Percentiles rank a stretch among this genome's conserved stretches.
These are phyloP conservation scores for Wiebesia pumilae DNA, from an alignment of 1,140 invertebrate genomes.

Conservation along the genomic window DNA sequence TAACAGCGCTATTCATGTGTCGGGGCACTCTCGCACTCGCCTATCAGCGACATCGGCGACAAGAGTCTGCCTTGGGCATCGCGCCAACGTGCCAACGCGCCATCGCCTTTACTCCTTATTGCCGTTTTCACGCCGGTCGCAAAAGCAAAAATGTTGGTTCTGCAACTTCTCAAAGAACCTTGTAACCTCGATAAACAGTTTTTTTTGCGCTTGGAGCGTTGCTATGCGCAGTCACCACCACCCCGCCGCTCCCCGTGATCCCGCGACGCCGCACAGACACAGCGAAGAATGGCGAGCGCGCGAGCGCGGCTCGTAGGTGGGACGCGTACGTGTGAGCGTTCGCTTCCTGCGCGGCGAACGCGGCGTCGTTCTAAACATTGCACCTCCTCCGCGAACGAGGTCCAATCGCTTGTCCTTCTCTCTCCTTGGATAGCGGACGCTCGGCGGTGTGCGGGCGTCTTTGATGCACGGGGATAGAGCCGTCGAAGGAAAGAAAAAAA, in stretches of 20 bases:
- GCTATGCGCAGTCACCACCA: slow-evolving; percentile 6
- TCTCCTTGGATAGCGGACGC: no score
- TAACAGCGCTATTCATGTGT: no score
- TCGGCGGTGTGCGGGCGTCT: not conserved
- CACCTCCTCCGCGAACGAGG: not conserved
- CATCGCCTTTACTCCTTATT: not conserved
- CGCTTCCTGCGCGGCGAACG: not conserved
- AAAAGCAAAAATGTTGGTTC: not conserved
- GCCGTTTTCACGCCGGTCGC: not conserved
- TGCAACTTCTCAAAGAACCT: slow-evolving; percentile 8
- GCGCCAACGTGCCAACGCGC: no score
- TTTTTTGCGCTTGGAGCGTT: slow-evolving; percentile 16
- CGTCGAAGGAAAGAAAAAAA: no score
- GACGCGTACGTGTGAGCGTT: not conserved
- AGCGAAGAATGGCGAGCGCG: not conserved
- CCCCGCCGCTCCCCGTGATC: not conserved
- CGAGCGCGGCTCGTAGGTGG: not conserved
- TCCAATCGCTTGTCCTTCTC: no score
- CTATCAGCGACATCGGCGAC: no score
- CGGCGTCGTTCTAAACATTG: slow-evolving; percentile 5
- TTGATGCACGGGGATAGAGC: not conserved
- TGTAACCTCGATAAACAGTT: slow-evolving; percentile 23
- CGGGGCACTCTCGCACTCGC: not conserved
- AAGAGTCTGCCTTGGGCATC: not conserved
- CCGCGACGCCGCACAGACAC: not conserved